Percentiles rank a stretch among this genome's conserved stretches.
Evolutionary conservation across 1,140 invertebrate species (phyloP).

Genomic region (Ceratoteleas bidentatus): DNA sequence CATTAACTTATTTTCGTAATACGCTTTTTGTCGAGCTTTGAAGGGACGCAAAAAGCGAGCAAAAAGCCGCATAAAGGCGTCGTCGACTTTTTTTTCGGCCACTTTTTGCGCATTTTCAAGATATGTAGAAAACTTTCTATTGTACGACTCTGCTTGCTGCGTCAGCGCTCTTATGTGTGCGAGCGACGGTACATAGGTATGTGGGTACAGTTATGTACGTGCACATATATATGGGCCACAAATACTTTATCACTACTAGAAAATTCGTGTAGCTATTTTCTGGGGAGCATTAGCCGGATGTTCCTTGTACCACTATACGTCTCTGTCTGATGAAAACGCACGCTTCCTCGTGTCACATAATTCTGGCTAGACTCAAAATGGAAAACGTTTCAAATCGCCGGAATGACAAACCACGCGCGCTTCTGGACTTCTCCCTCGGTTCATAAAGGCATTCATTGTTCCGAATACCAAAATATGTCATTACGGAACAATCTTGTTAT

Average conservation of each 20-base stretch:
- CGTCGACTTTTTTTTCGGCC: slow-evolving; percentile 47
- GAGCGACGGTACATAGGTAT: background rate
- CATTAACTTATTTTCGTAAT: slow-evolving; percentile 52
- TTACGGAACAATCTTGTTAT: background rate
- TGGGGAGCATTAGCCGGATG: slow-evolving; percentile 66
- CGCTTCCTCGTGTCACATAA: slow-evolving; percentile 65
- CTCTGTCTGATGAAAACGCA: slow-evolving; percentile 67
- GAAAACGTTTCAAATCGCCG: slow-evolving; percentile 59
- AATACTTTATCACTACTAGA: slow-evolving; percentile 68
- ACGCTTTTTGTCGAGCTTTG: slow-evolving; percentile 20
- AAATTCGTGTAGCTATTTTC: slow-evolving; percentile 69
- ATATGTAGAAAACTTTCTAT: slow-evolving; percentile 61
- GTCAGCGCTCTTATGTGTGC: slow-evolving; percentile 38
- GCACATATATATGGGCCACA: slow-evolving; percentile 29
- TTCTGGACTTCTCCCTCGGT: slow-evolving; percentile 1
- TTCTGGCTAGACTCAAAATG: slow-evolving; percentile 57
- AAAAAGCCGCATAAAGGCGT: slow-evolving; percentile 39
- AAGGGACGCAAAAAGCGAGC: background rate
- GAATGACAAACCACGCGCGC: slow-evolving; percentile 42
- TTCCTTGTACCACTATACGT: slow-evolving; percentile 63
- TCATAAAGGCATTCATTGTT: slow-evolving; percentile 44
- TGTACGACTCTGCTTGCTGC: slow-evolving; percentile 43
- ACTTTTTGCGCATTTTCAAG: slow-evolving; percentile 60
- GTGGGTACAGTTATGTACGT: slow-evolving; percentile 4
- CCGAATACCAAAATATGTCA: background rate